Evolutionary conservation across 2,888 invertebrate genomes (phyloP).

Genomic region (Hartigia nigra): DNA sequence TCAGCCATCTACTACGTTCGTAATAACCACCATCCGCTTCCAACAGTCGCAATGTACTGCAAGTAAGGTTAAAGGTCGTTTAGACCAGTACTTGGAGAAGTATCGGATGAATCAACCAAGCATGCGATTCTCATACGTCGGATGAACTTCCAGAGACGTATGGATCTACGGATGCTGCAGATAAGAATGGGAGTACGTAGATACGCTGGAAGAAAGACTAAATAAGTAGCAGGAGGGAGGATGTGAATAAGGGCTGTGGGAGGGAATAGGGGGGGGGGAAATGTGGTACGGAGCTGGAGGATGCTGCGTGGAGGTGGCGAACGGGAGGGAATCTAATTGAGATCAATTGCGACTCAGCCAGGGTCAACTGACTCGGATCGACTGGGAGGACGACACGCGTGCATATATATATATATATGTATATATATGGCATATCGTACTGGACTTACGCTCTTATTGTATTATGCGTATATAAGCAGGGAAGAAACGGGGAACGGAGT

Average conservation of each 20-base stretch:
- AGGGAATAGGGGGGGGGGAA: constrained; percentile 2
- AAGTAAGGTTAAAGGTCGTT: neutral
- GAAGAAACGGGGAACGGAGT: neutral
- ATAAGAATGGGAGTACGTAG: neutral
- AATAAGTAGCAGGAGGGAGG: constrained; percentile 9
- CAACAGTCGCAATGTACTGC: neutral
- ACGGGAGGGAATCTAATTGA: constrained; percentile 51
- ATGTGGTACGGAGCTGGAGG: constrained; percentile 10
- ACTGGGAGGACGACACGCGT: constrained; percentile 17
- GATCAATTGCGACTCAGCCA: constrained; percentile 64
- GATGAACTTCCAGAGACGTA: neutral
- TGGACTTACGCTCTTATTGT: neutral
- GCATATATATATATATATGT: constrained; percentile 17
- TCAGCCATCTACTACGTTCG: neutral
- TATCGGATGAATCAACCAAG: neutral
- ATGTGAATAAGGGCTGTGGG: constrained; percentile 6
- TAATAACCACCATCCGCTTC: neutral
- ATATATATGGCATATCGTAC: constrained; percentile 19
- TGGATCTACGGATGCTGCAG: neutral
- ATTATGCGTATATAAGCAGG: neutral
- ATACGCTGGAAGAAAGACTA: neutral
- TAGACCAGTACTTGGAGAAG: neutral
- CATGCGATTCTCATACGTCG: neutral
- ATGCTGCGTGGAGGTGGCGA: neutral
- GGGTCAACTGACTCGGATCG: constrained; percentile 58